Evolutionary conservation across 2,797 vertebrate species (phyloP).

Genomic region (Pangasius djambal): DNA sequence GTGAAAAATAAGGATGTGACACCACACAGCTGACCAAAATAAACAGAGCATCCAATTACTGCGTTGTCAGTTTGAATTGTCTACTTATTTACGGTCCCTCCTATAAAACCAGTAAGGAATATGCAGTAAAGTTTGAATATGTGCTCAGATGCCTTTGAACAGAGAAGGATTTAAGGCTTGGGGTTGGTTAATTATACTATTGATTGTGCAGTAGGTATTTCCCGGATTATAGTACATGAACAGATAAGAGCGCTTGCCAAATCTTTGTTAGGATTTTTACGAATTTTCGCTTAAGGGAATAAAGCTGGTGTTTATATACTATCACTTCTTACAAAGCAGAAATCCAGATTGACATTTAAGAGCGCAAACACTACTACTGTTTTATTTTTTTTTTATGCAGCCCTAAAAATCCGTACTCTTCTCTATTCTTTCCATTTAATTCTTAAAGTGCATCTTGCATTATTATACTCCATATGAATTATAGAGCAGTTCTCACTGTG

Average conservation of each 20-base stretch:
- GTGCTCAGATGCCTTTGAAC: not conserved
- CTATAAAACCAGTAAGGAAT: not conserved
- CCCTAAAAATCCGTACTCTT: conserved; percentile 45
- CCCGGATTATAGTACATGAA: conserved; percentile 8
- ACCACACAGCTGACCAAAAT: not conserved
- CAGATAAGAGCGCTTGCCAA: not conserved
- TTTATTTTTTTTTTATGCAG: not conserved
- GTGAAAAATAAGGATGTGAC: not conserved
- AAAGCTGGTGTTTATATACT: conserved; percentile 34
- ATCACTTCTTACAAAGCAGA: conserved; percentile 46
- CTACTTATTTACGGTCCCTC: not conserved
- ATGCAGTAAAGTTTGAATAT: not conserved
- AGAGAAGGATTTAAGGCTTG: not conserved
- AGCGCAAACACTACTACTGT: not conserved
- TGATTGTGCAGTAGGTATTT: conserved; percentile 17
- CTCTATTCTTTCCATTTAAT: conserved; percentile 49
- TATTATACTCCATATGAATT: conserved; percentile 47
- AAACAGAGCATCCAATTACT: not conserved
- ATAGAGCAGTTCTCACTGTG: conserved; percentile 43
- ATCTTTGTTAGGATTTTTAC: not conserved
- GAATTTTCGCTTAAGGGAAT: conserved; percentile 17
- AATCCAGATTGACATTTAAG: conserved; percentile 36
- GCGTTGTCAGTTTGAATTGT: not conserved
- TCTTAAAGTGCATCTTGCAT: conserved; percentile 53
- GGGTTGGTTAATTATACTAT: not conserved